Conservation (phyloP, 2,888 invertebrate species). For the Caenorhabditis sp. region DNA sequence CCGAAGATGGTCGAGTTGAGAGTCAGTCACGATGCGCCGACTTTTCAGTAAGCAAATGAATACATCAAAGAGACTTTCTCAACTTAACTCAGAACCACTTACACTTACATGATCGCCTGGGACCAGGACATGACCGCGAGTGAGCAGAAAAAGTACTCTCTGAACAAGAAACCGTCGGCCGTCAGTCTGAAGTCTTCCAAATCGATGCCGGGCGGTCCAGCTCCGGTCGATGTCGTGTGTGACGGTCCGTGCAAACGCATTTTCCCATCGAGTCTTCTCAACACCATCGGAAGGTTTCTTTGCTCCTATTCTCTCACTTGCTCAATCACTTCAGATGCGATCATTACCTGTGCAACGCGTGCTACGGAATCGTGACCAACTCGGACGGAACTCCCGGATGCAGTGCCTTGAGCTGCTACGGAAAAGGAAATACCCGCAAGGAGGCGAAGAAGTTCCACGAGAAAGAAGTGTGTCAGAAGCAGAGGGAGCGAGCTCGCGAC, state of each 20-base stretch:
- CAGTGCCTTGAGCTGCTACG: conserved; percentile 27
- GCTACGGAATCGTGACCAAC: conserved; percentile 43
- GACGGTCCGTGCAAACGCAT: conserved; percentile 44
- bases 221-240: conserved; percentile 25
- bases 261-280: conserved; percentile 31
- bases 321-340: conserved; percentile 36
- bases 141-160: neutral
- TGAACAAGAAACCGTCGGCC: too few species aligned
- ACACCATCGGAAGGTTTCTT: conserved; percentile 29
- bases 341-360: conserved; percentile 44
- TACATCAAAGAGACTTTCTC: too few species aligned
- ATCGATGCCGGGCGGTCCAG: neutral
- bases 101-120: conserved; percentile 21
- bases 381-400: conserved; percentile 46
- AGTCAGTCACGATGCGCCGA: conserved; percentile 24
- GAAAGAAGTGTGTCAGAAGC: conserved; percentile 31
- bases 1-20: conserved; percentile 13
- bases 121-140: neutral
- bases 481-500: conserved; percentile 32
- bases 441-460: conserved; percentile 27
- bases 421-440: conserved; percentile 18
- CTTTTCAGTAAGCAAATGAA: too few species aligned
- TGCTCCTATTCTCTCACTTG: neutral
- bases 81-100: too few species aligned
- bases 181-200: too few species aligned